Percentiles rank a stretch among this genome's conserved stretches.
phyloP scores from a whole-genome alignment of 2,888 invertebrate species.

The Troglohyphantes excavatus region DNA sequence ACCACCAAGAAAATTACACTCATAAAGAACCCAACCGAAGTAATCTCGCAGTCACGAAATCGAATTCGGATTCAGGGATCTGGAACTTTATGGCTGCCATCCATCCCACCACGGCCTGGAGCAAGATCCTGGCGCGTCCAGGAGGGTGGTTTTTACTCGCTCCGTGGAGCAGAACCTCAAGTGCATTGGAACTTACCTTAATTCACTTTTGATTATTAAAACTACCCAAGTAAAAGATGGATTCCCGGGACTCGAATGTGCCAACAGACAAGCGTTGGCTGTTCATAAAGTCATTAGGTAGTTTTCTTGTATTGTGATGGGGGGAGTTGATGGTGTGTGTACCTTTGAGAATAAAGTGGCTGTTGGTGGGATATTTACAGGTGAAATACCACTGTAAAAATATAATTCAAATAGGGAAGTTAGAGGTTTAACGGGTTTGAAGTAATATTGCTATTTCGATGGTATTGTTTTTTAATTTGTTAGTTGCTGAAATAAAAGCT shows the following conservation, averaged over 20 bases:
- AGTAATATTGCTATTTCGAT: no score
- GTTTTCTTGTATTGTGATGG: no score
- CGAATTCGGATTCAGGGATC: slow-evolving; percentile 6
- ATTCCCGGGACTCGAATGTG: not conserved
- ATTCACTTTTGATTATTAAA: slow-evolving; percentile 35
- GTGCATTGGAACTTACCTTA: not conserved
- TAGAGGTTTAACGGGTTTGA: no score
- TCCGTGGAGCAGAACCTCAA: not conserved
- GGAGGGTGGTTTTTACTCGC: not conserved
- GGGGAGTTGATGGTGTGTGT: no score
- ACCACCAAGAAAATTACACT: not conserved
- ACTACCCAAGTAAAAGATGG: not conserved
- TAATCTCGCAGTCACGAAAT: slow-evolving; percentile 1
- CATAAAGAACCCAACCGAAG: not conserved
- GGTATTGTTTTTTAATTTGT: no score
- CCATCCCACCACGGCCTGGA: not conserved
- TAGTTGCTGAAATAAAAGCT: no score
- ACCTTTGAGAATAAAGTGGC: no score
- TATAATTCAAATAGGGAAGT: no score
- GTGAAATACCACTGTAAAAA: no score
- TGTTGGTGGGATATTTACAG: no score
- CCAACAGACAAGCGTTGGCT: no score
- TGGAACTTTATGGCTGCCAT: not conserved
- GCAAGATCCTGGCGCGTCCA: not conserved
- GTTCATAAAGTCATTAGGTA: no score